A percentile compares a stretch with the other conserved stretches of the same genome.
phyloP scores from a whole-genome alignment of 1,140 invertebrate genomes.

The Drosophila bocqueti region DNA sequence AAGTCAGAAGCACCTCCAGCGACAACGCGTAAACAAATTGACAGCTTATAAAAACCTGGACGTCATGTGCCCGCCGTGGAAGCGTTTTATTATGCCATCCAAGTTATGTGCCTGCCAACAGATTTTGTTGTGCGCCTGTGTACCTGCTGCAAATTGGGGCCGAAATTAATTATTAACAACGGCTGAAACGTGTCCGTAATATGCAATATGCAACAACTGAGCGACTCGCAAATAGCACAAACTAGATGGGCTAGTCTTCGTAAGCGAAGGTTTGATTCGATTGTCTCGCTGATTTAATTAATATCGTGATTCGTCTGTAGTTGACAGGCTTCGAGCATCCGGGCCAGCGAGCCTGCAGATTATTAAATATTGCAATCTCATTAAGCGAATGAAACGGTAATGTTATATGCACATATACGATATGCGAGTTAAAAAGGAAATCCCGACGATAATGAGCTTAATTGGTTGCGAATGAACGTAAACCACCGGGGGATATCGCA shows the following conservation, averaged over 20 bases:
- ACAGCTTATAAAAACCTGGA: slow-evolving; percentile 82
- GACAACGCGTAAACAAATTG: slow-evolving; percentile 76
- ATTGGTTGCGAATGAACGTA: slow-evolving; percentile 27
- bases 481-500: neutral
- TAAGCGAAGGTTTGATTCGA: slow-evolving; percentile 1
- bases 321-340: slow-evolving; percentile 12
- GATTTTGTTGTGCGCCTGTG: slow-evolving; percentile 17
- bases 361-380: slow-evolving; percentile 45
- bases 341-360: slow-evolving; percentile 14
- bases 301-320: slow-evolving; percentile 9
- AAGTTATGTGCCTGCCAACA: slow-evolving; percentile 65
- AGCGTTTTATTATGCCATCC: slow-evolving; percentile 80
- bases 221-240: neutral
- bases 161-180: slow-evolving; percentile 76
- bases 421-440: slow-evolving; percentile 4
- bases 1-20: slow-evolving; percentile 52
- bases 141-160: slow-evolving; percentile 34
- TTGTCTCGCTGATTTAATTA: slow-evolving; percentile 43
- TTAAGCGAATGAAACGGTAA: slow-evolving; percentile 25
- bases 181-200: slow-evolving; percentile 67
- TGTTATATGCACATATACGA: slow-evolving; percentile 19
- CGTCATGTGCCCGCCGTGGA: slow-evolving; percentile 65
- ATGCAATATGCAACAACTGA: slow-evolving; percentile 37
- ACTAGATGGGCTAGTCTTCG: neutral
- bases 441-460: slow-evolving; percentile 32